Conservation (phyloP, 2,888 invertebrate species). For the Scaptomyza flava region DNA sequence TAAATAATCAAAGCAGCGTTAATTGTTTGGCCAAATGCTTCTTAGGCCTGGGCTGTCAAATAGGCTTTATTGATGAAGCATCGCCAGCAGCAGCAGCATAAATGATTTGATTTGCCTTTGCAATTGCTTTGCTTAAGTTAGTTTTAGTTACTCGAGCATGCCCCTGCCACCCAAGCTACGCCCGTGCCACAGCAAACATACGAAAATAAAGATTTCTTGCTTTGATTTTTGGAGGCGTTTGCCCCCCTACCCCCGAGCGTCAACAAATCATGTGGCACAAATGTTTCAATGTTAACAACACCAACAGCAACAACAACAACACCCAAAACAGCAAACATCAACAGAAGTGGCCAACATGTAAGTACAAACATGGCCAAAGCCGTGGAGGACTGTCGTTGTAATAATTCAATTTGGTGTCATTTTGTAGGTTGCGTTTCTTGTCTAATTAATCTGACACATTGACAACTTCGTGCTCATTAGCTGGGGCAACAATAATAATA, state of each 20-base stretch:
- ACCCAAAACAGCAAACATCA: slow-evolving; percentile 2
- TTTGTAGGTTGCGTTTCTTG: slow-evolving; percentile 66
- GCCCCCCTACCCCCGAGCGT: slow-evolving; percentile 12
- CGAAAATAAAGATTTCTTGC: slow-evolving; percentile 9
- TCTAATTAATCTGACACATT: slow-evolving; percentile 83
- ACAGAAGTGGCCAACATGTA: slow-evolving; percentile 16
- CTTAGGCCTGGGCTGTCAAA: slow-evolving; percentile 62
- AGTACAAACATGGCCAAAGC: slow-evolving; percentile 10
- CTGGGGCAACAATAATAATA: slow-evolving; percentile 45
- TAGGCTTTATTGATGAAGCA: slow-evolving; percentile 70
- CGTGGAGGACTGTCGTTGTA: slow-evolving; percentile 56
- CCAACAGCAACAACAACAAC: slow-evolving; percentile 27
- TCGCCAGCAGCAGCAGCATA: slow-evolving; percentile 56
- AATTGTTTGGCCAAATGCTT: slow-evolving; percentile 71
- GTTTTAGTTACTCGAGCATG: not conserved
- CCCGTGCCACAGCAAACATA: not conserved
- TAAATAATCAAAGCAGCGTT: slow-evolving; percentile 76
- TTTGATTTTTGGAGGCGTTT: slow-evolving; percentile 45
- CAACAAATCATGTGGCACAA: slow-evolving; percentile 54
- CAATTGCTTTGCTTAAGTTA: slow-evolving; percentile 19
- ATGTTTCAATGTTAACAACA: slow-evolving; percentile 63
- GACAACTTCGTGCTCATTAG: slow-evolving; percentile 81
- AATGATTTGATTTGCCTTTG: slow-evolving; percentile 71
- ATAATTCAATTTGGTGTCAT: slow-evolving; percentile 81
- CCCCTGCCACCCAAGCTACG: not conserved